Percentiles rank a stretch among this genome's conserved stretches.
Evolutionary conservation across 2,888 invertebrate genomes (phyloP).

Genomic region (Trichopoda pennipes): DNA sequence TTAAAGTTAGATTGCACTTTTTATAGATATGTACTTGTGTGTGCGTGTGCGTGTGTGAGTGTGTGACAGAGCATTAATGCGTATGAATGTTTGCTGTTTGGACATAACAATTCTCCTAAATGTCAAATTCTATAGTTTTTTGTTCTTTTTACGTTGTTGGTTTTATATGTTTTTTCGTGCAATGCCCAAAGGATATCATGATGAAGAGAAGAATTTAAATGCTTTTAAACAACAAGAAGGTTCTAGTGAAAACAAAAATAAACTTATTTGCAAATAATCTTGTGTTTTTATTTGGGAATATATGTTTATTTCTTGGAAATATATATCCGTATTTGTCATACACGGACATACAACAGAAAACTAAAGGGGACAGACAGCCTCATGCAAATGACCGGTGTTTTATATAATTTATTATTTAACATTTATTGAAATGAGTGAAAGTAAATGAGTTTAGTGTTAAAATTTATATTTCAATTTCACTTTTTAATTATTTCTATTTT

Average conservation of each 20-base stretch:
- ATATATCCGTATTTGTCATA: not conserved
- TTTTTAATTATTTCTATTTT: too few relatives aligned
- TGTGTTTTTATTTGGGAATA: conserved; percentile 24
- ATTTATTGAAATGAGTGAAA: too few relatives aligned
- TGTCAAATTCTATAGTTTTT: conserved; percentile 59
- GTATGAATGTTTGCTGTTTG: conserved; percentile 28
- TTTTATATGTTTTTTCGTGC: conserved; percentile 35
- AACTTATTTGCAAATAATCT: not conserved
- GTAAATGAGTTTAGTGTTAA: too few relatives aligned
- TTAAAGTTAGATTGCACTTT: not conserved
- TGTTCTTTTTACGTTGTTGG: not conserved
- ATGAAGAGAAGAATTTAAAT: conserved; percentile 51
- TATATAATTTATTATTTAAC: too few relatives aligned
- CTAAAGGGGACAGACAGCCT: not conserved
- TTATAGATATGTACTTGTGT: too few relatives aligned
- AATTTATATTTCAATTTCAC: too few relatives aligned
- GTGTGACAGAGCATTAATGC: not conserved
- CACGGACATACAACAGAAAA: not conserved
- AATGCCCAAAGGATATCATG: conserved; percentile 51
- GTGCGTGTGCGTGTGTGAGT: not conserved
- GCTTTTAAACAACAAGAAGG: conserved; percentile 55
- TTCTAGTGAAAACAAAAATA: conserved; percentile 21
- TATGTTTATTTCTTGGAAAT: conserved; percentile 35
- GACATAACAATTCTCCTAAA: conserved; percentile 59
- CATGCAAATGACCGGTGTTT: too few relatives aligned